Evolutionary conservation across 2,797 vertebrate species (phyloP).

Genomic region (Ispidina lecontei): DNA sequence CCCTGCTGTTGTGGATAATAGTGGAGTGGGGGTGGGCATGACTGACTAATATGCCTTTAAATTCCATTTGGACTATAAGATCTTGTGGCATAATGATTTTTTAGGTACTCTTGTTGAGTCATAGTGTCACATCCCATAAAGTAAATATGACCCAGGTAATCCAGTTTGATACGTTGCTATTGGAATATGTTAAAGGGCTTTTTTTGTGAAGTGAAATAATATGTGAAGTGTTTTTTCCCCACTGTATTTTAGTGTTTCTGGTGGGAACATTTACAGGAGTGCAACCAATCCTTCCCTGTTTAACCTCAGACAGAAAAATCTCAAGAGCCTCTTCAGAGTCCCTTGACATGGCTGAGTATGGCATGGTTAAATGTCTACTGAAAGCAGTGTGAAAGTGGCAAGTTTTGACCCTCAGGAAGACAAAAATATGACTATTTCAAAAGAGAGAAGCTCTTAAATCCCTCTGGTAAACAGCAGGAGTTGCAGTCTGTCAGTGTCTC

Average conservation of each 20-base stretch:
- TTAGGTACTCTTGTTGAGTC: slow-evolving; percentile 15
- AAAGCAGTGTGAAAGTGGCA: slow-evolving; percentile 17
- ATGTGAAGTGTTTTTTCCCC: neutral
- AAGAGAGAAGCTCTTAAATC: slow-evolving; percentile 38
- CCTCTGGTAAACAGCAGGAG: slow-evolving; percentile 47
- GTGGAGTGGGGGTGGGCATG: neutral
- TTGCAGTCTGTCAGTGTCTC: slow-evolving; percentile 42
- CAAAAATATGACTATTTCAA: slow-evolving; percentile 40
- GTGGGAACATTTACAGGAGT: neutral
- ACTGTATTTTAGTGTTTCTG: neutral
- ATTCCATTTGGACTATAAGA: neutral
- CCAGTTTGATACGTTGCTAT: neutral
- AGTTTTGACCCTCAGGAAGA: slow-evolving; percentile 38
- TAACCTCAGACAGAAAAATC: neutral
- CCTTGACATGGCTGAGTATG: slow-evolving; percentile 16
- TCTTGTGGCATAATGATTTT: neutral
- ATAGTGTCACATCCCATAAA: slow-evolving; percentile 5
- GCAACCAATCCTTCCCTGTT: neutral
- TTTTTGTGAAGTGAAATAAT: neutral
- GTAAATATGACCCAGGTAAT: slow-evolving; percentile 25
- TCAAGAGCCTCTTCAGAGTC: slow-evolving; percentile 19
- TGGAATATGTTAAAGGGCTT: neutral
- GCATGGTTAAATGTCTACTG: neutral
- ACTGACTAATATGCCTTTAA: slow-evolving; percentile 34
- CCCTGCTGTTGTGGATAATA: neutral